Percentiles rank a stretch among this genome's conserved stretches.
Conservation (phyloP, 2,113 vertebrate species). For the Platysteira castanea region DNA sequence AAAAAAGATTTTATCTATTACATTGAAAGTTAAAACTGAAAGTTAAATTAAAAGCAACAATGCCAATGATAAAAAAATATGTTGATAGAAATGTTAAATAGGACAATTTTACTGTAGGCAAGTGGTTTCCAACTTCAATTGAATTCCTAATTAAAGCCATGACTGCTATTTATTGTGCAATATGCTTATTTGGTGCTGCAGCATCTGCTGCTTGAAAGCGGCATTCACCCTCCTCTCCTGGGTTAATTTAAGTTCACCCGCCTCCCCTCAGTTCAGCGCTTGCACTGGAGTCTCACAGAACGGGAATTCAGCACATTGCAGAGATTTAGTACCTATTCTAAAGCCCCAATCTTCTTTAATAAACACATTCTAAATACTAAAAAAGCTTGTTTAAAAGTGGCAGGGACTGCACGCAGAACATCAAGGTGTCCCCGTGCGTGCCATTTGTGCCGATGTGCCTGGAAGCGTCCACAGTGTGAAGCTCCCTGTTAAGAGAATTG, state of each 20-base stretch:
- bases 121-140: slow-evolving; percentile 71
- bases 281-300: slow-evolving; percentile 36
- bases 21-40: slow-evolving; percentile 57
- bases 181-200: slow-evolving; percentile 72
- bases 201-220: slow-evolving; percentile 64
- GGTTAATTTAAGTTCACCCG: slow-evolving; percentile 70
- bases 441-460: fast-evolving
- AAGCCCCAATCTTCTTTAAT: slow-evolving; percentile 17
- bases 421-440: neutral
- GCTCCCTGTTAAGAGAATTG: neutral
- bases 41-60: slow-evolving; percentile 64
- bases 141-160: slow-evolving; percentile 74
- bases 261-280: slow-evolving; percentile 50
- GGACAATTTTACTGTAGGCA: slow-evolving; percentile 74
- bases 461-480: neutral
- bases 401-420: neutral
- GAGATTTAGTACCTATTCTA: slow-evolving; percentile 26
- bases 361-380: neutral
- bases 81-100: slow-evolving; percentile 72
- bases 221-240: slow-evolving; percentile 65
- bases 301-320: slow-evolving; percentile 40
- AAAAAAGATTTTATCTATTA: slow-evolving; percentile 38
- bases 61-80: slow-evolving; percentile 67
- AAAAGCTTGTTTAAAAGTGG: neutral
- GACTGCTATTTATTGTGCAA: slow-evolving; percentile 75